Base-by-base conservation (phyloP, 2,113 vertebrate species). In the Eptatretus burgeri region DNA sequence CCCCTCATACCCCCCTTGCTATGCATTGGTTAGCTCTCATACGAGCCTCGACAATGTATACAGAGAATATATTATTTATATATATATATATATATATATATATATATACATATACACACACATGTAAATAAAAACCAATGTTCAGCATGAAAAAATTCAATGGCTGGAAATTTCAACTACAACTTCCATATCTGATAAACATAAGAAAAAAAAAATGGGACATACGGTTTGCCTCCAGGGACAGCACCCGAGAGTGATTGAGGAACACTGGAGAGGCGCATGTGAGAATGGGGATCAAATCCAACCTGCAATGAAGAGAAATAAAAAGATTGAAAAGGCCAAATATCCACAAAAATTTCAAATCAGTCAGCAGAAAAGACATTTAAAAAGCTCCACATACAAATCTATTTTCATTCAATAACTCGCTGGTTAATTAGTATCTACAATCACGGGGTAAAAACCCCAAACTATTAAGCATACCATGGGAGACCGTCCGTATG, bases 231-330 rank as follows among this genome's bases (percentile, higher is more conserved):
- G 76, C 81, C 81, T 71, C 81, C 81, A 62, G 81, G 79, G 70
- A 83, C 81, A 60, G n/a, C 19, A 73, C 80, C 80, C 63, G 79
- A 78, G 66, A 83, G 73, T 65, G 78, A 82, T 60, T 80, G 79
- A 68, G 81, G 80, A 66, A 83, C 82, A 62, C 80, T 79, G 64
- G 81, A 78, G 66, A 83, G 80, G 52, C 81, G 73, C 79, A 83
- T 83, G 66, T 83, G 81, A 76, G 81, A 79, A 70, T 83, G 81
- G 51, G 81, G 80, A 73, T 83, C 81, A 75, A 83, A 83, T 63
- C 81, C 81, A 74, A 83, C 81, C 81, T 83, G 53, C 51, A 50
- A 56, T 62, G 13, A 10, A 51, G 51, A 62, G 18, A 66, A 66
- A 41, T 50, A 51, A n/a, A 56, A 19, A 66, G 8, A 14, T 49